Base-by-base conservation (phyloP, 1,140 invertebrate species). In the Drosophila asahinai region DNA sequence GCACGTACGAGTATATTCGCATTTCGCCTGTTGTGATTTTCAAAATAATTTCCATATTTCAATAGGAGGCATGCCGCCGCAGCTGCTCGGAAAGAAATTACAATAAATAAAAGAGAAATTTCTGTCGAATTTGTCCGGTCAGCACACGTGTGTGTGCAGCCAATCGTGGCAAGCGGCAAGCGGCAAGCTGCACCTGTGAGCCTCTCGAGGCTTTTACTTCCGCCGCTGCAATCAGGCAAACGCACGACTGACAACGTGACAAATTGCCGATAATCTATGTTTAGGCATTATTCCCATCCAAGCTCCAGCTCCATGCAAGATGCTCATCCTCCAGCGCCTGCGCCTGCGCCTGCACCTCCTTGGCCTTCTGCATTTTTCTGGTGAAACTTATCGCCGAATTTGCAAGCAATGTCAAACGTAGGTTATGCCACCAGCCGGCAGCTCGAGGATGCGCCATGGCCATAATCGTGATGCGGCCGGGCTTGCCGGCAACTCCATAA, bases 81-180 rank as follows among this genome's bases (percentile, higher is more conserved):
- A 33, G 62, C 33, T 59, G 52, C 43, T 27, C 12, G 27, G 12
- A 70, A 52, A 12, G 57, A 78, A 78, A 78, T 83, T 76, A 70
- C 80, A 86, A 83, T 80, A 86, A 86, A 86, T 86, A 89, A 87
- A 87, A 87, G 84, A 87, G 84, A 87, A 87, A 87, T 89, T 89
- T 78, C 77, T 58, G 58, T 59, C 55, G 63, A 60, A 77, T 47
- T 67, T 71, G 71, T 48, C 42, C 65, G 11, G 49, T 27, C 11
- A 2, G 27, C 36, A 33, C 48, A 43, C 40, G 42, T 67, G 59
- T 40, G 42, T 67, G 59, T 40, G 30, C 51, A 25, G 62, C 49
- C 19, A 42, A n/a, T 52, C 22, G 47, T 45, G 40, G 33, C 11
- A 27, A 42, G 25, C n/a, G 5, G 61, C 60, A 51, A 40, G 15